Evolutionary conservation across 2,113 vertebrate species (phyloP).

Genomic region (Oriolus oriolus): DNA sequence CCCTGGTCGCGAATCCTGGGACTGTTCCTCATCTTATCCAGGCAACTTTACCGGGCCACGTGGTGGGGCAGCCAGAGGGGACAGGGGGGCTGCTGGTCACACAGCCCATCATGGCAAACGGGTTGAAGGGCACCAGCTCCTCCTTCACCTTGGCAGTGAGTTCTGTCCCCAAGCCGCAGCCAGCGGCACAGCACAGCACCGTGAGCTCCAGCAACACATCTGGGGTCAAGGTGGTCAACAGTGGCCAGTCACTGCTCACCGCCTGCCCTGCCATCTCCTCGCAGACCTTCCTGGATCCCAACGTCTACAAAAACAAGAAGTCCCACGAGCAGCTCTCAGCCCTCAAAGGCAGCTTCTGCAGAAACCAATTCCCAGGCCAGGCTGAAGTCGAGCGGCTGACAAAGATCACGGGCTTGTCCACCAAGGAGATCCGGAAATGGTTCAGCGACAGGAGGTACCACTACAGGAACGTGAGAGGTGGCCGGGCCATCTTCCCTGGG

Average conservation of each 20-base stretch:
- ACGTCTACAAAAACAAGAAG: conserved; percentile 90
- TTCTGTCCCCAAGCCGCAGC: conserved; percentile 79
- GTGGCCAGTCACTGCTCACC: conserved; percentile 70
- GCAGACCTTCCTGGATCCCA: conserved; percentile 82
- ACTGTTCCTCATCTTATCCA: conserved; percentile 86
- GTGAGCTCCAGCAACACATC: conserved; percentile 66
- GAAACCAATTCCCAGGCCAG: conserved; percentile 90
- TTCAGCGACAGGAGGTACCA: conserved; percentile 97
- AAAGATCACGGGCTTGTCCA: conserved; percentile 85
- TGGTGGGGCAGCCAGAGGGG: conserved; percentile 82
- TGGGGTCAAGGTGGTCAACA: conserved; percentile 72
- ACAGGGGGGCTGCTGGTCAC: conserved; percentile 88
- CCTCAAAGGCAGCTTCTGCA: conserved; percentile 90
- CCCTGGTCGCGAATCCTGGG: conserved; percentile 79
- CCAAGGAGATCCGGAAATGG: conserved; percentile 96
- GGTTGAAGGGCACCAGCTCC: conserved; percentile 84
- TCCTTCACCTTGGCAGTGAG: conserved; percentile 85
- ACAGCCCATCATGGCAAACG: conserved; percentile 88
- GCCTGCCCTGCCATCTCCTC: conserved; percentile 73
- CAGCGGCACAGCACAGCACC: conserved; percentile 76
- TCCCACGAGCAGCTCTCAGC: conserved; percentile 90
- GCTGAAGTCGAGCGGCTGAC: conserved; percentile 91
- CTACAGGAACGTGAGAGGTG: conserved; percentile 86
- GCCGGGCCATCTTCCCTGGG: conserved; percentile 65
- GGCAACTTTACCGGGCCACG: conserved; percentile 76